Percentiles rank a stretch among this genome's conserved stretches.
Evolutionary conservation across 2,888 invertebrate genomes (phyloP).

Genomic region (Lycocerus yunnanus): DNA sequence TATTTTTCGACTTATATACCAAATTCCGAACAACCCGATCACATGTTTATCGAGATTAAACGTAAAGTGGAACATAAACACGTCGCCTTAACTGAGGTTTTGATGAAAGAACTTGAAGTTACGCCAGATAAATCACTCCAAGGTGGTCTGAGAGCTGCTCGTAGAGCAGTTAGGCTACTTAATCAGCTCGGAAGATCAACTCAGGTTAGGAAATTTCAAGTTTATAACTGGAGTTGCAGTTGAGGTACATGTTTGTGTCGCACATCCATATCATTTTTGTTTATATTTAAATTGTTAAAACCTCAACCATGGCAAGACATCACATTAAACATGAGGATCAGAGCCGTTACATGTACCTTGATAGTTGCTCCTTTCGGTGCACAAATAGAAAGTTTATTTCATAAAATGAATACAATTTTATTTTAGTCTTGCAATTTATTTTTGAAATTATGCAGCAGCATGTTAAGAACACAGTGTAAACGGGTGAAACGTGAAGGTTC

Average conservation of each 20-base stretch:
- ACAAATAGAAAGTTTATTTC: not conserved
- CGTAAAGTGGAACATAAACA: slow-evolving; percentile 69
- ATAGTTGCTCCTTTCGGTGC: not conserved
- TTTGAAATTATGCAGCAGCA: slow-evolving; percentile 78
- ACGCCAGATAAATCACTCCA: slow-evolving; percentile 89
- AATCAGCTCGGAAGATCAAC: slow-evolving; percentile 75
- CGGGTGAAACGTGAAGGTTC: slow-evolving; percentile 81
- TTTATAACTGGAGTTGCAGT: not conserved
- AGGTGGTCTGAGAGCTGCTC: slow-evolving; percentile 83
- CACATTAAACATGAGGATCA: no score
- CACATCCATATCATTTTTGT: no score
- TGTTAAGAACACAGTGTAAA: slow-evolving; percentile 79
- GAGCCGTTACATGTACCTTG: not conserved
- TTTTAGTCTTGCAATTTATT: slow-evolving; percentile 80
- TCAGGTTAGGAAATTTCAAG: slow-evolving; percentile 51
- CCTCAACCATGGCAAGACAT: no score
- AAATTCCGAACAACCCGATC: slow-evolving; percentile 52
- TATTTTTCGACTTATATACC: slow-evolving; percentile 54
- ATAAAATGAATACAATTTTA: not conserved
- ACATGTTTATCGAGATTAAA: slow-evolving; percentile 58
- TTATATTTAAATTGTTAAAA: no score
- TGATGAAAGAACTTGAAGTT: slow-evolving; percentile 87
- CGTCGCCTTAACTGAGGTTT: slow-evolving; percentile 78
- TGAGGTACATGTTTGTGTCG: not conserved
- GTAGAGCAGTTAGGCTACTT: slow-evolving; percentile 82